These are phyloP conservation scores for human DNA, from an alignment of 2,113 vertebrate genomes.

Conservation along the genomic window DNA sequence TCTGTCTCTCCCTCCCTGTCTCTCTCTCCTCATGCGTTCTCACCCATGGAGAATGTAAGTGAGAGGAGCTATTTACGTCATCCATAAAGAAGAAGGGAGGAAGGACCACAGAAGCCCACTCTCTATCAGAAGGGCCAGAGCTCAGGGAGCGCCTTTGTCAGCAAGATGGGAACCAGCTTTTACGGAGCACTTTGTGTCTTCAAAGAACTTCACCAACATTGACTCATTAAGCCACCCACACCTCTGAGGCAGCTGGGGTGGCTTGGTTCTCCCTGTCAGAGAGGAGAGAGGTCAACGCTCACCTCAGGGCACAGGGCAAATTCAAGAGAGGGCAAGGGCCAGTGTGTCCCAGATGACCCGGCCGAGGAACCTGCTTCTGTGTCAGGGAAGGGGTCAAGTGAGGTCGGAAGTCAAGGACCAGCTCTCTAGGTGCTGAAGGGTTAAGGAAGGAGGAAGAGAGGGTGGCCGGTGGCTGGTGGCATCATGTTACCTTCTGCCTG, in stretches of 20 bases:
- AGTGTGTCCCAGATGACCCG: fast-evolving
- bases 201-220: background rate
- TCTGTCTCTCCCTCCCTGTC: fast-evolving
- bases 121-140: background rate
- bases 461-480: background rate
- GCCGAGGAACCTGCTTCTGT: background rate
- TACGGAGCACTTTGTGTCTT: background rate
- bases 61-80: background rate
- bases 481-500: too few species aligned
- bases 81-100: background rate
- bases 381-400: fast-evolving
- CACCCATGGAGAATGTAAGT: background rate
- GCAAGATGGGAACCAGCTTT: background rate
- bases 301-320: background rate
- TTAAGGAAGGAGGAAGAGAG: background rate
- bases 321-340: too few species aligned
- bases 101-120: background rate
- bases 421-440: background rate
- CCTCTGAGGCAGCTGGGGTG: background rate
- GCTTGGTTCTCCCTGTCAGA: background rate
- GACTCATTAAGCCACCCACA: background rate
- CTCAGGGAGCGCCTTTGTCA: fast-evolving
- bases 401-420: background rate
- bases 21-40: fast-evolving
- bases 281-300: background rate